Base-by-base conservation (phyloP, 2,113 vertebrate genomes). In the Acanthisitta chloris region DNA sequence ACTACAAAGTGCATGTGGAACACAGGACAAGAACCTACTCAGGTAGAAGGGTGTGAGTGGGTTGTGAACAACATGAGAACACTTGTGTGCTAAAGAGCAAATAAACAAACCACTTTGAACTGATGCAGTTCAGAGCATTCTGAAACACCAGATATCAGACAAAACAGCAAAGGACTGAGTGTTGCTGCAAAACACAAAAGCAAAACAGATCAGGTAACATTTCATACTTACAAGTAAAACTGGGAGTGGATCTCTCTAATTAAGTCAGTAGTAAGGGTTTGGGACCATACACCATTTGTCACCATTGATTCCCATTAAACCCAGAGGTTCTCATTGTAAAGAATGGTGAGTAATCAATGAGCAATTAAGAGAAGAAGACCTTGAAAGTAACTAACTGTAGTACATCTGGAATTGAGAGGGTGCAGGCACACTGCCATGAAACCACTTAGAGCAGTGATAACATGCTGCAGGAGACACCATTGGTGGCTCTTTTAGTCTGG, bases 241-340 rank as follows among this genome's bases (percentile, higher is more conserved):
- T 92, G 42, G 29, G 78, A 78, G 65, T 42, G 14, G 49, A 16
- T 71, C 64, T 88, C 40, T 74, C n/a, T 36, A 72, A n/a, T 79
- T 88, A 87, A 95, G 52, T 78, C 38, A 48, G n/a, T 17, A 54
- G 7, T 62, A 45, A 88, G 24, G 17, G 10, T 70, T 73, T 77
- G 45, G 38, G 40, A 52, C n/a, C 0, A 0, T n/a, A 12, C 40
- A 34, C 52, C 28, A 45, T 94, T 94, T 91, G 34, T 91, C 73
- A 81, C 31, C 48, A 88, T 79, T 76, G 92, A 94, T 94, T 97
- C 51, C 61, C 89, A 21, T 94, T 94, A 84, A 91, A 82, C 52
- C 81, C 73, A 61, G 31, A 49, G 25, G 17, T 92, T 91, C 21
- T 73, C 59, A 51, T 36, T 79, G 36, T 79, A 94, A 95, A 84